Base-by-base conservation (phyloP, 30 jellyfish, hydroid and myxozoan species). In the Chrysaora quinquecirrha region DNA sequence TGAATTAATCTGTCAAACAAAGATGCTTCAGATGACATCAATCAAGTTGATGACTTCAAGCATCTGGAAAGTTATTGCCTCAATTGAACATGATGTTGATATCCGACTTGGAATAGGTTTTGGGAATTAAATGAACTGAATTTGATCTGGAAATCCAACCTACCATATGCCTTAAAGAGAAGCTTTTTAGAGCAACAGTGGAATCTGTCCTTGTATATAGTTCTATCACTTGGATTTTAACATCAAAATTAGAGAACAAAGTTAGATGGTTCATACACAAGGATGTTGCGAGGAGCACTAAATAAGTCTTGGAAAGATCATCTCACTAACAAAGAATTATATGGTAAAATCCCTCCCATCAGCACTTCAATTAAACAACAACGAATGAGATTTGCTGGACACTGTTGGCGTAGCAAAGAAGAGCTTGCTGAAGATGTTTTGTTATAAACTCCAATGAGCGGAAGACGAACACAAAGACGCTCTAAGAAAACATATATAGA, bases 381-480 rank as follows among this genome's bases (percentile, higher is more conserved):
- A 47, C 34, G 85, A 30, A 46, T 64, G 30, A 0, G 86, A n/a
- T 49, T 75, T 34, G 90, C 90, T 34, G 76, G 91, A 16, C 95
- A 85, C 56, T 28, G 54, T 65, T 80, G 87, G 48, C 22, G 90
- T 10, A 66, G 58, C 21, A 32, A 80, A 34, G 52, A 35, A 3
- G 78, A 84, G 47, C 84, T 73, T 35, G 84, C 84, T 11, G 20
- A 77, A 12, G 72, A 75, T 10, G 48, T 23, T 3, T 30, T 83
- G 21, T 54, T 72, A 29, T 83, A 91, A 91, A 20, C 16, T 19
- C 90, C 87, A 6, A 7, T 30, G 20, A 78, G 68, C 43, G 76
- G 78, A 12, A 49, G 35, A 56, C 47, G 34, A 25, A 2, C 56
- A 4, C 49, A 29, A 46, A 84, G 88, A 24, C 14, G 91, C 20